phyloP scores from a whole-genome alignment of 2,888 invertebrate genomes.

The Melieria picta region DNA sequence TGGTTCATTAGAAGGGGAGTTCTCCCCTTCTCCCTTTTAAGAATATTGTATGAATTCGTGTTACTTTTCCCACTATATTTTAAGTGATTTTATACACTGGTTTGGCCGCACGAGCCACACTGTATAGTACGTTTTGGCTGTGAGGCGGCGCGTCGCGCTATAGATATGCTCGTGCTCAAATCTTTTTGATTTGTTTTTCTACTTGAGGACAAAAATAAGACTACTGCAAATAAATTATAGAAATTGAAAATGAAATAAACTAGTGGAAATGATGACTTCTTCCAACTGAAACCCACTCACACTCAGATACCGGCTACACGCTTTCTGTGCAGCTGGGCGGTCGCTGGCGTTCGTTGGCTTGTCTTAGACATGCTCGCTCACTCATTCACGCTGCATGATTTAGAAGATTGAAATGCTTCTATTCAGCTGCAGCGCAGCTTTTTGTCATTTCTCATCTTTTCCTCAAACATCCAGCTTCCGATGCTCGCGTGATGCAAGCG shows the following conservation, averaged over 20 bases:
- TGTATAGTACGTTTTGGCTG: no score
- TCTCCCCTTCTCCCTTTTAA: no score
- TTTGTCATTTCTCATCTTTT: slow-evolving; percentile 10
- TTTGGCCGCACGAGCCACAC: no score
- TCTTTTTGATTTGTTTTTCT: background rate
- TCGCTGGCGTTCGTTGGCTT: background rate
- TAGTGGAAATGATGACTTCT: background rate
- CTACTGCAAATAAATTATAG: background rate
- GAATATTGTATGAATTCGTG: no score
- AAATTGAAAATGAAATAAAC: background rate
- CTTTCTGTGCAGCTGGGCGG: background rate
- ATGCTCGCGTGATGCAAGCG: background rate
- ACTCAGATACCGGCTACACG: background rate
- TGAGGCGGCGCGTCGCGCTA: no score
- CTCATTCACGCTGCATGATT: background rate
- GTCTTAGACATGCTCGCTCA: background rate
- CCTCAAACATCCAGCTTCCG: no score
- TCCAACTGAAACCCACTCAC: no score
- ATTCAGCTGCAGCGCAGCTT: slow-evolving; percentile 3
- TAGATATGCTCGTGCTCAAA: background rate
- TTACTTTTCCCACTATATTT: no score
- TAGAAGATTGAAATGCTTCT: background rate
- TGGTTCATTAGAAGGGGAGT: no score
- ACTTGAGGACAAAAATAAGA: background rate
- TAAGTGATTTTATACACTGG: no score